A percentile compares a stretch with the other conserved stretches of the same genome.
phyloP scores from a whole-genome alignment of 2,113 vertebrate genomes.

The Turnix velox region DNA sequence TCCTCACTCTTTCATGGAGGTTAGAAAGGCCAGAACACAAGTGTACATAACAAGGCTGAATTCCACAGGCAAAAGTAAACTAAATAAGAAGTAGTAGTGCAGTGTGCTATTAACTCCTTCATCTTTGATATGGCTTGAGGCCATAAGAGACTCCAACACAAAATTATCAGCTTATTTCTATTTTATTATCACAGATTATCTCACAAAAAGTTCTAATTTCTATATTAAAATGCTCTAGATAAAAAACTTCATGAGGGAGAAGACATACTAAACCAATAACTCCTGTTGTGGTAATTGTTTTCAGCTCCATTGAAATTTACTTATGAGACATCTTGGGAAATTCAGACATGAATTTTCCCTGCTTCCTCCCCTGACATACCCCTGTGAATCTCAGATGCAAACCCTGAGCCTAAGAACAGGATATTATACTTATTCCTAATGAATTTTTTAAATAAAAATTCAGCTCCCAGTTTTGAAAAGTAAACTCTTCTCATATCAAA shows the following conservation, averaged over 20 bases:
- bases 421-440: background rate
- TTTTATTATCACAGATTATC: background rate
- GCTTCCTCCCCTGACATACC: accelerated
- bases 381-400: background rate
- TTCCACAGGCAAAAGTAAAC: background rate
- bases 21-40: background rate
- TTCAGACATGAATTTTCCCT: background rate
- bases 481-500: background rate
- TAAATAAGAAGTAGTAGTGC: background rate
- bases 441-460: background rate
- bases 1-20: background rate
- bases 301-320: background rate
- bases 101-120: background rate
- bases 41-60: background rate
- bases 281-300: background rate
- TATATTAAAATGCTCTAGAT: background rate
- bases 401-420: background rate
- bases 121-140: background rate
- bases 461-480: background rate
- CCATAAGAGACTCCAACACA: background rate
- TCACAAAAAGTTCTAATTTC: background rate
- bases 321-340: background rate
- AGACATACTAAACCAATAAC: background rate
- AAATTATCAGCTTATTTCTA: background rate
- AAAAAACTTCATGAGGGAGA: background rate